Percentiles rank a stretch among this genome's conserved stretches.
These are phyloP conservation scores for Frankliniella fusca DNA, from an alignment of 2,888 invertebrate genomes.

Conservation along the genomic window DNA sequence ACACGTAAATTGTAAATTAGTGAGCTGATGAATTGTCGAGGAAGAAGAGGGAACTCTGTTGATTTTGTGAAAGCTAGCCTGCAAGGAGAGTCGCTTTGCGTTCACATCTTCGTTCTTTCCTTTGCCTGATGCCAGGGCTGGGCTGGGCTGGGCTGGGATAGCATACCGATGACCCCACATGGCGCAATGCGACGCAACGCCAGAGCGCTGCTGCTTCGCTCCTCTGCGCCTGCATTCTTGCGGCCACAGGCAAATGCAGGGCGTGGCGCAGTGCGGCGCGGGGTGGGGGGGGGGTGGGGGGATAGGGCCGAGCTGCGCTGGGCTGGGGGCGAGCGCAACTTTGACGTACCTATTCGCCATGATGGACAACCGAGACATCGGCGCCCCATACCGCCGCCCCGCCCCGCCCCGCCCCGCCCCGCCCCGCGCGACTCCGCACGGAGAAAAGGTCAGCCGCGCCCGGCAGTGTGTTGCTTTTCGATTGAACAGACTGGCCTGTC, in stretches of 20 bases:
- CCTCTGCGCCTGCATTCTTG: not conserved
- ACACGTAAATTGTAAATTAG: no score
- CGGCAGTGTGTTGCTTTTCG: not conserved
- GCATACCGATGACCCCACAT: no score
- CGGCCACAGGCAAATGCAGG: not conserved
- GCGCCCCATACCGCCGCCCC: not conserved
- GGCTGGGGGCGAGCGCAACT: not conserved
- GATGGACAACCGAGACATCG: slow-evolving; percentile 22
- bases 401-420: not conserved
- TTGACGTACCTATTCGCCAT: slow-evolving; percentile 20
- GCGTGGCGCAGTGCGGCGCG: not conserved
- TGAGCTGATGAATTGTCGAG: no score
- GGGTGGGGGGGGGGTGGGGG: not conserved
- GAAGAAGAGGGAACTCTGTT: no score
- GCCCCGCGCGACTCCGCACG: not conserved
- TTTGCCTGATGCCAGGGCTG: no score
- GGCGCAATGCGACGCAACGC: no score
- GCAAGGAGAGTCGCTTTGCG: no score
- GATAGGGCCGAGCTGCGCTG: no score
- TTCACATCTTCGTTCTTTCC: no score
- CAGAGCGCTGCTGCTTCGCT: not conserved
- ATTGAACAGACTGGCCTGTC: not conserved
- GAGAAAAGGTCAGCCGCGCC: not conserved
- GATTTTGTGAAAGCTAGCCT: no score
- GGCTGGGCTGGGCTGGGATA: no score